Percentiles rank a stretch among this genome's conserved stretches.
phyloP scores from a whole-genome alignment of 2,888 invertebrate species.

The Tachina grossa region DNA sequence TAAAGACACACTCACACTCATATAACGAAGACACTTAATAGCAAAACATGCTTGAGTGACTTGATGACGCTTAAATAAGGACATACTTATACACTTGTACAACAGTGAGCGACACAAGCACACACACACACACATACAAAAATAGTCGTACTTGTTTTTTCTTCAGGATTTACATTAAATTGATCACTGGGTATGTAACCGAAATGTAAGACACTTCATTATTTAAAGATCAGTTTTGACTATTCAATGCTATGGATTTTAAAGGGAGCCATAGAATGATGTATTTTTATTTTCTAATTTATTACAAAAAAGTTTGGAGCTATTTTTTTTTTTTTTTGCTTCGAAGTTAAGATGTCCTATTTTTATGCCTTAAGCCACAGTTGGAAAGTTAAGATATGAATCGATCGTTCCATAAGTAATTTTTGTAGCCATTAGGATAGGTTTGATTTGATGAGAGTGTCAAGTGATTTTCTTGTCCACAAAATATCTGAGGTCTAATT shows the following conservation, averaged over 20 bases:
- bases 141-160: constrained; percentile 1
- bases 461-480: too few relatives aligned
- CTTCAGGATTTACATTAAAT: constrained; percentile 20
- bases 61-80: constrained; percentile 64
- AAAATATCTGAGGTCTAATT: too few relatives aligned
- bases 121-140: not conserved
- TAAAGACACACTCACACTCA: not conserved
- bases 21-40: constrained; percentile 40
- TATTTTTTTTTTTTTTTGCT: too few relatives aligned
- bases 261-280: too few relatives aligned
- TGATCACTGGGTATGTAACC: constrained; percentile 23
- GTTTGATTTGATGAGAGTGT: too few relatives aligned
- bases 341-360: too few relatives aligned
- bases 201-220: not conserved
- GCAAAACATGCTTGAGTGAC: constrained; percentile 60
- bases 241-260: not conserved
- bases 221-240: not conserved
- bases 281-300: too few relatives aligned
- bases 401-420: too few relatives aligned
- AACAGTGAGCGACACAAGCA: not conserved
- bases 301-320: too few relatives aligned
- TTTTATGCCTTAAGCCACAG: too few relatives aligned
- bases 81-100: constrained; percentile 9
- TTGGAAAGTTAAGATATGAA: too few relatives aligned
- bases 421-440: too few relatives aligned